phyloP scores from a whole-genome alignment of 1,140 invertebrate species.

The Glossosoma conforme region DNA sequence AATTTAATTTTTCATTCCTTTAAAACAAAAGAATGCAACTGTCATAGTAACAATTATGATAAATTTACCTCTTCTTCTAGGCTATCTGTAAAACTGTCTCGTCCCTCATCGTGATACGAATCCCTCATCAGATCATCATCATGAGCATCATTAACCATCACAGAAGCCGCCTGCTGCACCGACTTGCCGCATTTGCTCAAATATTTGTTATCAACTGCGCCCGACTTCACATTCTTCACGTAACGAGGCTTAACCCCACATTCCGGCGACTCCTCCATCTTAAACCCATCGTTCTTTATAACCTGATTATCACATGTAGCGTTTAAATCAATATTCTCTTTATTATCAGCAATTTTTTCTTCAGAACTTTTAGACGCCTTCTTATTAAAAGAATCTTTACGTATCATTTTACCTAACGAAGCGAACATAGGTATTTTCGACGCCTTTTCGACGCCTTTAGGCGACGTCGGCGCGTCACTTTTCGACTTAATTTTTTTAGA shows the following conservation, averaged over 20 bases:
- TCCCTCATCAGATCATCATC: no score
- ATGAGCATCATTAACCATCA: no score
- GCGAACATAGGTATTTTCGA: conserved; percentile 48
- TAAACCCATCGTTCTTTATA: conserved; percentile 5
- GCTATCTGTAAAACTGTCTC: conserved; percentile 27
- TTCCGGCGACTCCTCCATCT: conserved; percentile 31
- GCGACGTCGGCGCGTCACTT: conserved; percentile 7
- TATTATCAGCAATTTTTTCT: conserved; percentile 16
- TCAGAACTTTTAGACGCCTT: conserved; percentile 27
- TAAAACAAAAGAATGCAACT: no score
- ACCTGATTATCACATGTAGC: neutral
- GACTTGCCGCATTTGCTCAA: conserved; percentile 25
- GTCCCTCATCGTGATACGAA: conserved; percentile 10
- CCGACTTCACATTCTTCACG: conserved; percentile 42
- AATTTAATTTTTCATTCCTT: no score
- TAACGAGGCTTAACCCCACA: conserved; percentile 38
- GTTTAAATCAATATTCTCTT: conserved; percentile 35
- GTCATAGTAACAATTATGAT: no score
- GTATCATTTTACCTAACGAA: conserved; percentile 47
- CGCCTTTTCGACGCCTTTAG: conserved; percentile 27
- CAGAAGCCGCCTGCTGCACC: conserved; percentile 36
- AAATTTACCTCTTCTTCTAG: conserved; percentile 28
- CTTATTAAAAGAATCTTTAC: conserved; percentile 44
- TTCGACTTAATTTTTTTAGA: conserved; percentile 41
- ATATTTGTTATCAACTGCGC: conserved; percentile 37